A percentile compares a stretch with the other conserved stretches of the same genome.
Conservation (phyloP, 2,797 vertebrate genomes). For the Enteromius treurensis region DNA sequence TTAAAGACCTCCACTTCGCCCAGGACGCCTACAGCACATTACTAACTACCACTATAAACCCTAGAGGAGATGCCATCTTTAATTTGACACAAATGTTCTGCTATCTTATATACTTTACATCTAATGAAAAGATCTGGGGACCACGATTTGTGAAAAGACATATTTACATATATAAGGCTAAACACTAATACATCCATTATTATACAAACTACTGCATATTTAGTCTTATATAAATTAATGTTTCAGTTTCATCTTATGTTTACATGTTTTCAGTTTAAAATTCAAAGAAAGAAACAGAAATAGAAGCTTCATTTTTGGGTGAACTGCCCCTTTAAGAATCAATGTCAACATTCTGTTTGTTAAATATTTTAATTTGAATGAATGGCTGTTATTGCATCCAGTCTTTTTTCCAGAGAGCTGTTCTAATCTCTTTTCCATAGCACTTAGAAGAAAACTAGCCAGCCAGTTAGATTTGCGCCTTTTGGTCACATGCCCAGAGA, state of each 20-base stretch:
- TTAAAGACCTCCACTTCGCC: constrained; percentile 57
- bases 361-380: background rate
- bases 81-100: constrained; percentile 2
- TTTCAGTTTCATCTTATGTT: background rate
- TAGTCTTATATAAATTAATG: background rate
- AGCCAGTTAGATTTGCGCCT: background rate
- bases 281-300: background rate
- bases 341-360: background rate
- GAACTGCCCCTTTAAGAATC: background rate
- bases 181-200: background rate
- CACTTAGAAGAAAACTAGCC: background rate
- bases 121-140: background rate
- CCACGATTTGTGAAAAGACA: background rate
- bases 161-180: background rate
- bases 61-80: background rate
- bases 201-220: background rate
- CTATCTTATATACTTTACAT: background rate
- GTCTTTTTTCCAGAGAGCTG: background rate
- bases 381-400: background rate
- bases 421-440: background rate
- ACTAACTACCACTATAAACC: constrained; percentile 24
- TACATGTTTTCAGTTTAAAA: background rate
- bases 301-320: background rate
- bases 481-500: background rate
- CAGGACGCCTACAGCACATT: constrained; percentile 36